Percentiles rank a stretch among this genome's conserved stretches.
Conservation (phyloP, 2,797 vertebrate genomes). For the Coracias cyanogaster region DNA sequence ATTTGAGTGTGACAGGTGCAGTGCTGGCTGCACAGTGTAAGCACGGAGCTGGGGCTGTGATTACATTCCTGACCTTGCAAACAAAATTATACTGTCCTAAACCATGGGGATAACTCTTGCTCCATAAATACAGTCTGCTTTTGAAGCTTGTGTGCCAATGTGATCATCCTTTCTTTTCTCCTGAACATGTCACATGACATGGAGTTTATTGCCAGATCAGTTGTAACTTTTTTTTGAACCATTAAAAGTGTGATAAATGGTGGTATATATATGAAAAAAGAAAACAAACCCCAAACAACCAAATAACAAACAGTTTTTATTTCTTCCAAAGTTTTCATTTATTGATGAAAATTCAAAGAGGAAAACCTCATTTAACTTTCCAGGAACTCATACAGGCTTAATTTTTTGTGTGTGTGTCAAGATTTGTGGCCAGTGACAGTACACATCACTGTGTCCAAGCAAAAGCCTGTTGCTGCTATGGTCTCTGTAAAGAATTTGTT, state of each 20-base stretch:
- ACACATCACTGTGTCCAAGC: neutral
- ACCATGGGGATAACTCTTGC: neutral
- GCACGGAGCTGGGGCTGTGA: neutral
- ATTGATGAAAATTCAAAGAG: neutral
- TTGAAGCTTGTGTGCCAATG: neutral
- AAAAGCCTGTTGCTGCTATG: neutral
- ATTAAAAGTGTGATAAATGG: neutral
- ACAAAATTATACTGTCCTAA: neutral
- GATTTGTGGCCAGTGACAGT: neutral
- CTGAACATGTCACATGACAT: neutral
- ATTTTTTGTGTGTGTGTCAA: neutral
- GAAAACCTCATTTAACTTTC: neutral
- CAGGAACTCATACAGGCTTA: neutral
- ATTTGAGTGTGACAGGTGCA: constrained; percentile 16
- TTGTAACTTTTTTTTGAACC: neutral
- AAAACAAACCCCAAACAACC: neutral
- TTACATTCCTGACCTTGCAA: neutral
- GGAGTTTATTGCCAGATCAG: neutral
- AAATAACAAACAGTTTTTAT: neutral
- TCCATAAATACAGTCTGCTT: neutral
- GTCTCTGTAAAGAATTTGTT: constrained; percentile 34
- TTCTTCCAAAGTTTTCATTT: neutral
- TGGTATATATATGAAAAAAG: neutral
- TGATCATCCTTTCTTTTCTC: neutral
- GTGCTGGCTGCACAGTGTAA: neutral